Evolutionary conservation across 2,113 vertebrate species (phyloP), one percentile per base, ranked within the genome.

Genomic region (Leucosticte australis): DNA sequence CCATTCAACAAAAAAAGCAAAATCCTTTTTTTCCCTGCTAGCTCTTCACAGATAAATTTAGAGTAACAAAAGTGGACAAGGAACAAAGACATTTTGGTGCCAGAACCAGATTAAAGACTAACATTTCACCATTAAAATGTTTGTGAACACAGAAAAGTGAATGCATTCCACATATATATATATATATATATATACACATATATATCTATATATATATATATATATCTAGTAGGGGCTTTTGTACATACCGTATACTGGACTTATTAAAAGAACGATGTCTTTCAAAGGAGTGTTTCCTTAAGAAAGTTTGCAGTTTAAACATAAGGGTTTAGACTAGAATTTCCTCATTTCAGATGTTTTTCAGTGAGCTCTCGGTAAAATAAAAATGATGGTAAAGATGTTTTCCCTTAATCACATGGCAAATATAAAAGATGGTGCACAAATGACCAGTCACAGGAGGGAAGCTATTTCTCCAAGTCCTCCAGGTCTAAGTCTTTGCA

Each of bases 281-380:
- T 97, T 95, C 87, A 80, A 82, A 94, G 49, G 81, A 79, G 62
- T 90, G 80, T 89, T 95, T 96, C 90, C 89, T 96, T 86, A 90
- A 95, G 83, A 95, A 96, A 86, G 82, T 96, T 95, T 95, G 82
- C 91, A 81, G 96, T 96, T 96, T 92, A 95, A 94, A 94, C 90
- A 11, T 60, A 39, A 93, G 79, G 94, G 94, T 94, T 97, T 92
- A 95, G 95, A 95, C 95, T 95, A 96, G 95, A 76, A 77, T 95
- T 83, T 94, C 78, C 71, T 96, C 80, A 87, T 95, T 93, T 91
- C 94, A 90, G 50, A 78, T 75, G 64, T 95, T 92, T 96, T 84
- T 87, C 80, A 89, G 64, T 94, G 92, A 94, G 74, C 88, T 95
- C 27, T 83, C 73, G 81, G 59, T 82, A 60, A 71, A 78, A 78